These are phyloP conservation scores for Anthonomus grandis DNA, from an alignment of 1,140 invertebrate species.

Conservation along the genomic window DNA sequence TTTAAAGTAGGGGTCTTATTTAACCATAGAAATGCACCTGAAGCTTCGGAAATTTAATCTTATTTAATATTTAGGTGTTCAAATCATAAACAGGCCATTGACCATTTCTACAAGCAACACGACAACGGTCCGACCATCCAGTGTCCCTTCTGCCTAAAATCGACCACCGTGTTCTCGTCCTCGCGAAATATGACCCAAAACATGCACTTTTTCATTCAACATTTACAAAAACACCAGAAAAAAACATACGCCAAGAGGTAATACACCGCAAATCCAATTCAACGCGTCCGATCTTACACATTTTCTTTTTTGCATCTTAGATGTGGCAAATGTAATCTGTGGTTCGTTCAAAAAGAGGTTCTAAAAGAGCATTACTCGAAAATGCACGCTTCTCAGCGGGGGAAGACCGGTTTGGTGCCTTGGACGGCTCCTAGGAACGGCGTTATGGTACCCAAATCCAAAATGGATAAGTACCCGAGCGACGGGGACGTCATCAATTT, in stretches of 20 bases:
- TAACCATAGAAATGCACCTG: background rate
- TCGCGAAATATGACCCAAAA: constrained; percentile 53
- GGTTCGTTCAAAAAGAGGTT: constrained; percentile 62
- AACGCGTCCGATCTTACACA: too few species aligned
- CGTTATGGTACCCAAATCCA: constrained; percentile 52
- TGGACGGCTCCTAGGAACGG: constrained; percentile 44
- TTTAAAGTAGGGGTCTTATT: too few species aligned
- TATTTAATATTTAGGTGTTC: constrained; percentile 52
- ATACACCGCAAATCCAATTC: too few species aligned
- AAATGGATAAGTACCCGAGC: constrained; percentile 49
- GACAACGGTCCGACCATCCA: constrained; percentile 59
- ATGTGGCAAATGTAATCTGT: constrained; percentile 66
- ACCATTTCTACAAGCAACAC: constrained; percentile 69
- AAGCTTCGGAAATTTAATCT: background rate
- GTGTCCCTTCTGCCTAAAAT: constrained; percentile 72
- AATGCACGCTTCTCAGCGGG: constrained; percentile 40
- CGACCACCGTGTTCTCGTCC: constrained; percentile 46
- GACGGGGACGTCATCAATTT: constrained; percentile 40
- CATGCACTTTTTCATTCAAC: constrained; percentile 53
- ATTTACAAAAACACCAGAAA: constrained; percentile 54
- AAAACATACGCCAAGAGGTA: constrained; percentile 58
- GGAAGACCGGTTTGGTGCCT: constrained; percentile 48
- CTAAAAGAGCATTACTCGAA: constrained; percentile 42
- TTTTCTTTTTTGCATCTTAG: constrained; percentile 12
- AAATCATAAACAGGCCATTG: constrained; percentile 67